A percentile compares a stretch with the other conserved stretches of the same genome.
These are phyloP conservation scores for Strigops habroptila DNA, from an alignment of 2,113 vertebrate species.

Conservation along the genomic window DNA sequence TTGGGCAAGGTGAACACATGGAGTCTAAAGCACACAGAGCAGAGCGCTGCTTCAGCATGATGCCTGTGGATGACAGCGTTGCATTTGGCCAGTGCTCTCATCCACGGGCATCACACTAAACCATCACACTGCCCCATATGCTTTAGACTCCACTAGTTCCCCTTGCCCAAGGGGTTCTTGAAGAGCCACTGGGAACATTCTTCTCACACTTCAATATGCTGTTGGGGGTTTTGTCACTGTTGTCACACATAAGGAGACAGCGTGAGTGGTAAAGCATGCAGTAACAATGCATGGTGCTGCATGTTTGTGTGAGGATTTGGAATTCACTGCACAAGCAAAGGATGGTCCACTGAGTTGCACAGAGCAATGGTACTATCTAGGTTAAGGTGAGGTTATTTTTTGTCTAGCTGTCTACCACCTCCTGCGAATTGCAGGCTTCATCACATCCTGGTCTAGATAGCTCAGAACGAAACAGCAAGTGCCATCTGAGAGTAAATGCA, in stretches of 20 bases:
- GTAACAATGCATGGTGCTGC: not conserved
- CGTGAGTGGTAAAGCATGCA: fast-evolving
- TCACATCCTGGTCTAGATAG: not conserved
- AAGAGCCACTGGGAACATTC: too few relatives aligned
- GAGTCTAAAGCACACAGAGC: not conserved
- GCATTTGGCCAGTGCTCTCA: not conserved
- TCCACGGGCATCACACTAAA: not conserved
- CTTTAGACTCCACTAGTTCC: not conserved
- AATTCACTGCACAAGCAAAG: not conserved
- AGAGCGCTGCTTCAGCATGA: not conserved
- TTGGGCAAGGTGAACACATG: not conserved
- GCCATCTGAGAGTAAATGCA: not conserved
- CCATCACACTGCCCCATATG: not conserved
- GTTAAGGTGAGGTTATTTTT: not conserved
- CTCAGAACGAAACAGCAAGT: not conserved
- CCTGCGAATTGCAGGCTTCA: not conserved
- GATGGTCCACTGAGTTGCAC: not conserved
- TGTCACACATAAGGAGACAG: not conserved
- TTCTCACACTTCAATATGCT: not conserved
- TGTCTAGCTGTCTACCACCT: not conserved
- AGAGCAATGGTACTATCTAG: not conserved
- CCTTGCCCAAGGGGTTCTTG: not conserved
- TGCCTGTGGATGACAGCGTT: not conserved
- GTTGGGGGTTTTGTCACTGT: too few relatives aligned
- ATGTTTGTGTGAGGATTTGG: not conserved